Base-by-base conservation (phyloP, 2,113 vertebrate genomes). In the Nothoprocta perdicaria region DNA sequence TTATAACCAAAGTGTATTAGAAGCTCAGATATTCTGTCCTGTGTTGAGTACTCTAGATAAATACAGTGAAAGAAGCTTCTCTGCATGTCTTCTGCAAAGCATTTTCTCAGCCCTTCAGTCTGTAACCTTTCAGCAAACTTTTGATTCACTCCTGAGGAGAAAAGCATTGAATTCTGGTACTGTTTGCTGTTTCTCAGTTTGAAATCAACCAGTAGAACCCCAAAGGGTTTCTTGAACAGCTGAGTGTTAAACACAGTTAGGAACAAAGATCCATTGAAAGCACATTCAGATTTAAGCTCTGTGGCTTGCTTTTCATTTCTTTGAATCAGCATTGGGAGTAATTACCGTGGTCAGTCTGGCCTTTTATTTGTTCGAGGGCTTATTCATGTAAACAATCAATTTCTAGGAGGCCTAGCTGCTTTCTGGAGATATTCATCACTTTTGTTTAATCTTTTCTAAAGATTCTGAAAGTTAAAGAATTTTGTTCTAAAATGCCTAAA, bases 241-340 rank as follows among this genome's bases (percentile, higher is more conserved):
- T 89, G 78, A 83, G 78, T 61, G 58, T 91, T 95, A 93, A 92
- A 80, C 60, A 82, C 26, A 86, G 73, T 50, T 69, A 57, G 76
- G 65, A 85, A 72, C 72, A 92, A 94, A 91, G 91, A 92, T 95
- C 90, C 92, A 80, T 92, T 92, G 95, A 78, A 94, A 96, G 85
- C 92, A 91, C 79, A 88, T 96, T 95, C 95, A 92, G 80, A 88
- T 75, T 82, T 83, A 83, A 94, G 82, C 88, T 95, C 94, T 52
- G 68, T 86, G 90, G 57, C 4, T 82, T 93, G 90, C 86, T 95
- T 94, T 95, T 94, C 89, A 95, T 94, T 94, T 95, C 23, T 94
- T 84, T 3, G 12, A 75, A 82, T 91, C 90, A 78, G 73, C 48
- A 2, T 35, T 95, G 90, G 85, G 73, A 91, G 16, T 94, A 85